Conservation (phyloP, 2,113 vertebrate species). For the Zosterops hypoxanthus region DNA sequence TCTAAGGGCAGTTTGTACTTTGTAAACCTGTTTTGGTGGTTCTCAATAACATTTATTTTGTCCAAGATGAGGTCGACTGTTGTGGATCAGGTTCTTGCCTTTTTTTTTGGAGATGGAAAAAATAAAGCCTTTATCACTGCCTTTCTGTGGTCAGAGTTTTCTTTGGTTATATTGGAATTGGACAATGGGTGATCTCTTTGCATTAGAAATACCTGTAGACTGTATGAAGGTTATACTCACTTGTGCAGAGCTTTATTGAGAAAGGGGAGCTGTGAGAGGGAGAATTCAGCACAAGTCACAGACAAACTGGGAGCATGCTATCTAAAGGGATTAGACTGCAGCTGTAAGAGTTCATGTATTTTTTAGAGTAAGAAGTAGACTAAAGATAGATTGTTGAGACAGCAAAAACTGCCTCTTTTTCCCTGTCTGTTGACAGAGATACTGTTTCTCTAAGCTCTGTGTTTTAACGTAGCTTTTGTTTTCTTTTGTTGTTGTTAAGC, state of each 20-base stretch:
- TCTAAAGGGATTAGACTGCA: not conserved
- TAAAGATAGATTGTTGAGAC: not conserved
- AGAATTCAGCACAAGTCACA: not conserved
- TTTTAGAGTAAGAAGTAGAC: not conserved
- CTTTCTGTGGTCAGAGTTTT: not conserved
- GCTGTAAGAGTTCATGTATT: not conserved
- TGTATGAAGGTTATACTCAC: not conserved
- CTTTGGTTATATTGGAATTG: not conserved
- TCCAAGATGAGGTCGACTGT: not conserved
- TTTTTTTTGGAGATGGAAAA: not conserved
- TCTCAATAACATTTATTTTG: not conserved
- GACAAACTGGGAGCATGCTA: accelerated
- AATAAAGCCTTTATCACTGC: not conserved
- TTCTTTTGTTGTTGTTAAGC: not conserved
- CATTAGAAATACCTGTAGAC: not conserved
- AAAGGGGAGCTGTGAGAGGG: not conserved
- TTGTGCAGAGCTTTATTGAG: not conserved
- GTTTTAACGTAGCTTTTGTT: not conserved
- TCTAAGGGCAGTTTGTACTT: not conserved
- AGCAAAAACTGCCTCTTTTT: not conserved
- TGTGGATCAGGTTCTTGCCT: not conserved
- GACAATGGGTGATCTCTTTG: not conserved
- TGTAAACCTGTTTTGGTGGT: not conserved
- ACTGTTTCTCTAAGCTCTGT: not conserved
- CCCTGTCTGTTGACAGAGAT: not conserved